Evolutionary conservation across 2,797 vertebrate genomes (phyloP).

Genomic region (Chiloscyllium punctatum): DNA sequence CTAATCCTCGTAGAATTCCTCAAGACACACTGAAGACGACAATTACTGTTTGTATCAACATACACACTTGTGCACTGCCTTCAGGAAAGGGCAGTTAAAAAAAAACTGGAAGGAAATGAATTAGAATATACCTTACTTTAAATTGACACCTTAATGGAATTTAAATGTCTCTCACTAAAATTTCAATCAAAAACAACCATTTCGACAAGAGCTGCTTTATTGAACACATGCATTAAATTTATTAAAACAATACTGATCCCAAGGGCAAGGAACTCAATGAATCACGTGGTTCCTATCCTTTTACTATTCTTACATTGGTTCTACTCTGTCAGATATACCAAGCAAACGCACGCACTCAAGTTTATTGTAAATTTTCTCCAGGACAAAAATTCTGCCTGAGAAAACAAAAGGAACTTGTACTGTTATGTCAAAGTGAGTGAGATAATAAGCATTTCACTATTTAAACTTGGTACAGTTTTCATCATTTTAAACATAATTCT

Average conservation of each 20-base stretch:
- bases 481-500: no score
- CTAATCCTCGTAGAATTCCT: neutral
- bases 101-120: neutral
- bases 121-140: neutral
- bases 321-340: neutral
- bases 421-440: neutral
- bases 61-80: neutral
- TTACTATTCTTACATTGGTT: neutral
- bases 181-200: neutral
- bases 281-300: neutral
- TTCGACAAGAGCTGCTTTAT: neutral
- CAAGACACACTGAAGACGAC: neutral
- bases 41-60: neutral
- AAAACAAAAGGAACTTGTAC: neutral
- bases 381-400: neutral
- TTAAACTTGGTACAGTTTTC: neutral
- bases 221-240: neutral
- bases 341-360: neutral
- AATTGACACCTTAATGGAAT: neutral
- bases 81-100: neutral
- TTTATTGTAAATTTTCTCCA: neutral
- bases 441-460: no score
- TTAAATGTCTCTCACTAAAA: neutral
- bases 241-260: neutral
- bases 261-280: neutral